phyloP scores from a whole-genome alignment of 2,888 invertebrate species.

The Chromoteleia sp. region DNA sequence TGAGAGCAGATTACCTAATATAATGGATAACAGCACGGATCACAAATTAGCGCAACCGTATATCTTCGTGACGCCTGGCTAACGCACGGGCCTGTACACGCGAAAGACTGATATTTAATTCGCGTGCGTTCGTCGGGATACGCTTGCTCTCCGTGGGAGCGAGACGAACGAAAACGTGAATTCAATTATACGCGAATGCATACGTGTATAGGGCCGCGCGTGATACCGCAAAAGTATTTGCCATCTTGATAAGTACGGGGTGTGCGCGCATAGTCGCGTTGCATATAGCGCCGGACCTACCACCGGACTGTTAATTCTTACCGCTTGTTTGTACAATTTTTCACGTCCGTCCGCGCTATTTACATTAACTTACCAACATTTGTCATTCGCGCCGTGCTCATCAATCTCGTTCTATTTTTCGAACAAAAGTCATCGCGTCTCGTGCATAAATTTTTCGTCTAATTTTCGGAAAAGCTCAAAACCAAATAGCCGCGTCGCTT shows the following conservation, averaged over 20 bases:
- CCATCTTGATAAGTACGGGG: conserved; percentile 65
- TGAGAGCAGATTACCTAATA: conserved; percentile 75
- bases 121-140: conserved; percentile 74
- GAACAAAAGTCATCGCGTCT: conserved; percentile 20
- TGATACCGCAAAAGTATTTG: conserved; percentile 56
- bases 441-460: conserved; percentile 33
- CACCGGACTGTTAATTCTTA: conserved; percentile 65
- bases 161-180: conserved; percentile 63
- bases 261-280: conserved; percentile 39
- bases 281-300: conserved; percentile 33
- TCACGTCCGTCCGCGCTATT: conserved; percentile 50
- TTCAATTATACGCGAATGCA: conserved; percentile 62
- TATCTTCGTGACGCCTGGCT: conserved; percentile 80
- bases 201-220: conserved; percentile 39
- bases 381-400: conserved; percentile 51
- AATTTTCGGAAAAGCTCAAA: conserved; percentile 38
- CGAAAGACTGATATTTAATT: conserved; percentile 81
- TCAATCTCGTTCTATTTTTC: conserved; percentile 62
- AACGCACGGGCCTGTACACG: conserved; percentile 78
- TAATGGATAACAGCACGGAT: conserved; percentile 82
- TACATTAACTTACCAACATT: conserved; percentile 51
- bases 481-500: conserved; percentile 26
- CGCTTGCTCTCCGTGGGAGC: conserved; percentile 49
- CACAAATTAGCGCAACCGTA: conserved; percentile 82
- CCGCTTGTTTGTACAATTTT: conserved; percentile 65